Evolutionary conservation across 2,113 vertebrate species (phyloP).

Genomic region (Caloenas nicobarica): DNA sequence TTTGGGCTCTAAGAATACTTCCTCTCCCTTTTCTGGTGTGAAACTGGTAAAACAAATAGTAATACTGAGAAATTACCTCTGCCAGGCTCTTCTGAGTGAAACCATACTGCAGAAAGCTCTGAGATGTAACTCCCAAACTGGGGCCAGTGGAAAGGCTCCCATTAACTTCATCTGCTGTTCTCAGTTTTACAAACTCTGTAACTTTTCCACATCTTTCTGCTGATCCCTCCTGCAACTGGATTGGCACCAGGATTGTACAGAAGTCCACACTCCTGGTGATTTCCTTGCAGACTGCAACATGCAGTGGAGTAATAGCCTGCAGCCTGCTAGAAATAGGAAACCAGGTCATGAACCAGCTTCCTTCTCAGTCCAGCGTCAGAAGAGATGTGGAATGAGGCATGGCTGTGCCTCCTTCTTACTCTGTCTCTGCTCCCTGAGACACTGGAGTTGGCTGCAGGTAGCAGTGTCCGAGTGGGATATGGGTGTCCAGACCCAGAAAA

Average conservation of each 20-base stretch:
- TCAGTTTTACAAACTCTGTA: fast-evolving
- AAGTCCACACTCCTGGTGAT: neutral
- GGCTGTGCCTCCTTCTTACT: fast-evolving
- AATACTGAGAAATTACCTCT: neutral
- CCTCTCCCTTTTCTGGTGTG: neutral
- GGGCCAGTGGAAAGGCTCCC: neutral
- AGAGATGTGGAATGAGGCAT: neutral
- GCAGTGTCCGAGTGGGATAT: fast-evolving
- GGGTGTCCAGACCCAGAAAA: neutral
- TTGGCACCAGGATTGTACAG: neutral
- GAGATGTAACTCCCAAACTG: neutral
- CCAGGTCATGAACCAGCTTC: neutral
- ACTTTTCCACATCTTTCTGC: neutral
- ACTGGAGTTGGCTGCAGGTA: neutral
- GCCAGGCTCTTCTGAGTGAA: neutral
- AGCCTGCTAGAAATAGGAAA: neutral
- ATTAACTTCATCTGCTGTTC: neutral
- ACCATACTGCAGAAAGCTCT: neutral
- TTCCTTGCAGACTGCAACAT: neutral
- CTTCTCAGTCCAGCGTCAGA: neutral
- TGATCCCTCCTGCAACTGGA: neutral
- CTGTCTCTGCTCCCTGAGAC: neutral
- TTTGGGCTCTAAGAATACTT: neutral
- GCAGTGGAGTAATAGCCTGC: neutral
- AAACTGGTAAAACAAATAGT: neutral